A percentile compares a stretch with the other conserved stretches of the same genome.
Evolutionary conservation across 2,888 invertebrate species (phyloP).

Genomic region (Junonia oenone): DNA sequence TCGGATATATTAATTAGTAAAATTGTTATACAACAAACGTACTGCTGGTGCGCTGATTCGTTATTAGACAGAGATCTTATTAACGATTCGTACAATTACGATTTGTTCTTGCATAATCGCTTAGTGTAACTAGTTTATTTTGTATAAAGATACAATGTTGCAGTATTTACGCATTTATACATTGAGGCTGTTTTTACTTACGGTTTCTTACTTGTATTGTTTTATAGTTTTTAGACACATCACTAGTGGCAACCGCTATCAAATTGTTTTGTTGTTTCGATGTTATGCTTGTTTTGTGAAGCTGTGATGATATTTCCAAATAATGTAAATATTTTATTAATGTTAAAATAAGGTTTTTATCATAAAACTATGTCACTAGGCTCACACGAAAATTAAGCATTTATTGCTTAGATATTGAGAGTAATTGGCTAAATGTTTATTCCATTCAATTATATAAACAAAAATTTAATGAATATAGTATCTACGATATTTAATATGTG

Average conservation of each 20-base stretch:
- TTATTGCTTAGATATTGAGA: conserved; percentile 63
- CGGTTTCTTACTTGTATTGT: conserved; percentile 39
- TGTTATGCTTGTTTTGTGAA: conserved; percentile 78
- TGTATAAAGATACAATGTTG: conserved; percentile 29
- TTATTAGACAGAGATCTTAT: background rate
- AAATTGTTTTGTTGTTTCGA: conserved; percentile 68
- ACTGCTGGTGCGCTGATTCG: background rate
- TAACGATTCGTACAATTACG: background rate
- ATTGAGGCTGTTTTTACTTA: conserved; percentile 57
- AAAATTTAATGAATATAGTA: conserved; percentile 74
- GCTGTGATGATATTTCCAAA: conserved; percentile 79
- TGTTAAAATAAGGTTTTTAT: conserved; percentile 65
- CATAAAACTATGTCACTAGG: conserved; percentile 64
- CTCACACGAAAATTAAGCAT: conserved; percentile 71
- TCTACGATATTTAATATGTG: conserved; percentile 42
- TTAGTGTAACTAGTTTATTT: conserved; percentile 17
- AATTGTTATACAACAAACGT: background rate
- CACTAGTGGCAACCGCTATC: conserved; percentile 43
- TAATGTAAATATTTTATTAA: conserved; percentile 76
- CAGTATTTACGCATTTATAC: conserved; percentile 75
- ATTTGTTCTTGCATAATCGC: conserved; percentile 11
- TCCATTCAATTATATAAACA: conserved; percentile 74
- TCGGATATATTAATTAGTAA: background rate
- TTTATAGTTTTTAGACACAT: conserved; percentile 61
- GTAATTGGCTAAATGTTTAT: conserved; percentile 77